These are phyloP conservation scores for Porites evermanni DNA, from an alignment of 92 coral and sea anemone genomes.

Conservation along the genomic window DNA sequence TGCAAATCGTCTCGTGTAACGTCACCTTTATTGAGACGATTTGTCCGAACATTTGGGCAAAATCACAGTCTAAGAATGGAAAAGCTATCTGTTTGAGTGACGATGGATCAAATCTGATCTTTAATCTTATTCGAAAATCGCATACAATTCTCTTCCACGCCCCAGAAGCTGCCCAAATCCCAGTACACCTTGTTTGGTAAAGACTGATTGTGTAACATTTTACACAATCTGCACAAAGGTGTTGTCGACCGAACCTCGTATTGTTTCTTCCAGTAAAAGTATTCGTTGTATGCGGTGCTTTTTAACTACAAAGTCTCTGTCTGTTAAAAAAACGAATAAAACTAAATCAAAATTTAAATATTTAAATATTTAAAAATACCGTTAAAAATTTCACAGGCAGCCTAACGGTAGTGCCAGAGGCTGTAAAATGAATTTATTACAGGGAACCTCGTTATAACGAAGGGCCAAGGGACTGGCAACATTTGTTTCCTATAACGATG, in stretches of 20 bases:
- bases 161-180: conserved; percentile 41
- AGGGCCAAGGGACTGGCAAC: too few species aligned
- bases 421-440: too few species aligned
- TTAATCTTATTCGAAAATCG: conserved; percentile 16
- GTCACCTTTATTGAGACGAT: too few species aligned
- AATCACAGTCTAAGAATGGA: too few species aligned
- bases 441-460: too few species aligned
- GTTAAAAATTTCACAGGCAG: too few species aligned
- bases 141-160: conserved; percentile 26
- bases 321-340: not conserved
- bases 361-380: too few species aligned
- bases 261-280: conserved; percentile 48
- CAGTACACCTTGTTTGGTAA: conserved; percentile 29
- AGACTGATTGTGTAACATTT: conserved; percentile 21
- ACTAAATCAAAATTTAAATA: not conserved
- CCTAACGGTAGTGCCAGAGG: too few species aligned
- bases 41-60: too few species aligned
- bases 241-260: not conserved
- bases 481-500: too few species aligned
- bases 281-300: conserved; percentile 55
- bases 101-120: conserved; percentile 14
- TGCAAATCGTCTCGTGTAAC: too few species aligned
- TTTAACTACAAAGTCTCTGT: conserved; percentile 9
- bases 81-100: not conserved
- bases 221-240: conserved; percentile 20